Percentiles rank a stretch among this genome's conserved stretches.
These are phyloP conservation scores for Semicossyphus pulcher DNA, from an alignment of 2,113 vertebrate genomes.

Conservation along the genomic window DNA sequence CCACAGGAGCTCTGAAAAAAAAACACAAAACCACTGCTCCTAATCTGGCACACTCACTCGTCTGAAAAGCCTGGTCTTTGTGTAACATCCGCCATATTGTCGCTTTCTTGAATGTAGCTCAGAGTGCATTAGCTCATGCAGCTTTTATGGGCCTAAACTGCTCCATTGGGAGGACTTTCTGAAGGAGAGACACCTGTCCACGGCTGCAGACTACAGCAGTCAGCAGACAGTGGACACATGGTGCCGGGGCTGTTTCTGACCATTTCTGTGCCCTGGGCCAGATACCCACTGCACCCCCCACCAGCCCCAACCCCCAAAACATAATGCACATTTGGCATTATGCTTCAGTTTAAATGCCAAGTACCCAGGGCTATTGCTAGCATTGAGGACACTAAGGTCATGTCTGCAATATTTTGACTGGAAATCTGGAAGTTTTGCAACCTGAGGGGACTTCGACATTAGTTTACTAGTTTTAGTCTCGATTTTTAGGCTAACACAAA, in stretches of 20 bases:
- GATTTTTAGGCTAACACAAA: background rate
- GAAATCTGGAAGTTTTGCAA: background rate
- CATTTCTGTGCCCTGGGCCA: background rate
- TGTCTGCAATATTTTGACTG: background rate
- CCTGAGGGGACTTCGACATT: background rate
- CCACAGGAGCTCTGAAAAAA: conserved; percentile 44
- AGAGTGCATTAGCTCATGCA: conserved; percentile 11
- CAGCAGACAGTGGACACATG: conserved; percentile 13
- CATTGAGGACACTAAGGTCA: conserved; percentile 26
- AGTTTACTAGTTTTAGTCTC: background rate
- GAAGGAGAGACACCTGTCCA: conserved; percentile 17
- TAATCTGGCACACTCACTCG: conserved; percentile 32
- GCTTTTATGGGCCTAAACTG: conserved; percentile 16
- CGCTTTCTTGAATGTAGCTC: conserved; percentile 15
- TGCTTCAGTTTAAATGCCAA: conserved; percentile 34
- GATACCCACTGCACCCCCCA: background rate
- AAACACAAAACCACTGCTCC: background rate
- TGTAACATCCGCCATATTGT: conserved; percentile 31
- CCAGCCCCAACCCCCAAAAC: background rate
- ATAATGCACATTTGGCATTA: conserved; percentile 43
- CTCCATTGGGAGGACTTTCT: conserved; percentile 7
- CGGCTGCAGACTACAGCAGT: background rate
- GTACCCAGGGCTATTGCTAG: conserved; percentile 4
- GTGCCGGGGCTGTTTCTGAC: conserved; percentile 6
- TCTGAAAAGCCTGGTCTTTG: conserved; percentile 37